These are phyloP conservation scores for Antheraea assamensis DNA, from an alignment of 2,888 invertebrate genomes.

Conservation along the genomic window DNA sequence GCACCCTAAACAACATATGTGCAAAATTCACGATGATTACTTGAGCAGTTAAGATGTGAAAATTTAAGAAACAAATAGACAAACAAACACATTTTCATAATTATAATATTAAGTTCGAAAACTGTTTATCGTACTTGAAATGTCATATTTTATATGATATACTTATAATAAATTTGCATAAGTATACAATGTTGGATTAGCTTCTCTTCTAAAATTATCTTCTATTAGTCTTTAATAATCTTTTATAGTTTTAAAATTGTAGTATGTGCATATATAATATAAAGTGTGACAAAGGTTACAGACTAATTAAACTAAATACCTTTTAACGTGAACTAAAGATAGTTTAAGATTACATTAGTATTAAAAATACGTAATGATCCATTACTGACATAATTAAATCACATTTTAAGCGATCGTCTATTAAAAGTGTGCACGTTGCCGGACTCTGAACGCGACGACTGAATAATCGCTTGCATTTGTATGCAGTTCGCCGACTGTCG, in stretches of 20 bases:
- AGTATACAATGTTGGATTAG: too few relatives aligned
- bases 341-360: background rate
- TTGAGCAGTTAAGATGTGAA: too few relatives aligned
- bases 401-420: conserved; percentile 18
- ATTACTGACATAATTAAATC: conserved; percentile 8
- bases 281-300: too few relatives aligned
- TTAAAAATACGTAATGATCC: background rate
- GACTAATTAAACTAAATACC: too few relatives aligned
- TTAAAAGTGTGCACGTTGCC: conserved; percentile 16
- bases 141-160: too few relatives aligned
- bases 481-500: conserved; percentile 29
- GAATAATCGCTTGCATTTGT: conserved; percentile 32
- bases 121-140: too few relatives aligned
- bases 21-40: background rate
- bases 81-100: background rate
- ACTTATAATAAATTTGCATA: too few relatives aligned
- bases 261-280: too few relatives aligned
- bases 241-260: too few relatives aligned
- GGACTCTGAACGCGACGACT: conserved; percentile 21
- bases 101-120: background rate
- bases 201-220: too few relatives aligned
- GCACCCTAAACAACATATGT: too few relatives aligned
- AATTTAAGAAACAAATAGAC: background rate
- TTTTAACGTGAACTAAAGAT: background rate
- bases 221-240: too few relatives aligned